Conservation (phyloP, 2,888 invertebrate species). For the Lasioglossum figueresi region DNA sequence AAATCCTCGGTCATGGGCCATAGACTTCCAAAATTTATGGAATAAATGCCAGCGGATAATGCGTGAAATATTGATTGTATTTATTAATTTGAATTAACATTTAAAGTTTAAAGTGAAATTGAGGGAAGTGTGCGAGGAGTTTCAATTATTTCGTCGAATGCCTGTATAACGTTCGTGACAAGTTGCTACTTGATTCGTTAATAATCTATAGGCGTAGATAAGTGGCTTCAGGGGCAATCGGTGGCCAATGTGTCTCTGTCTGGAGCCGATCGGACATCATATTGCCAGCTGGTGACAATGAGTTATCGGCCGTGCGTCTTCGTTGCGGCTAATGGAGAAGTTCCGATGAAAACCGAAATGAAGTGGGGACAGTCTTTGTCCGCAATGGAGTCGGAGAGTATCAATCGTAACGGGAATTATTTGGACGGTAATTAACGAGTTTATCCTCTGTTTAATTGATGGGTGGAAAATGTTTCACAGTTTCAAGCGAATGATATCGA, state of each 20-base stretch:
- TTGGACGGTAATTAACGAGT: constrained; percentile 47
- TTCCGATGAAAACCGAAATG: constrained; percentile 29
- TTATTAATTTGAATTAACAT: neutral
- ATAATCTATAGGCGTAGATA: constrained; percentile 2
- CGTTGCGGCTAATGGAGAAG: constrained; percentile 23
- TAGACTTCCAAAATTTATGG: too few relatives aligned
- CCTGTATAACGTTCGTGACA: neutral
- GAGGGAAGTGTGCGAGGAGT: neutral
- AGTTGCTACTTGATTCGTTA: neutral
- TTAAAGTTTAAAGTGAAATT: neutral
- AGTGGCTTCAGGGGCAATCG: constrained; percentile 27
- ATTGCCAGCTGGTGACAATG: constrained; percentile 1
- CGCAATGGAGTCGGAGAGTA: constrained; percentile 33
- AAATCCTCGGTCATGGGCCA: too few relatives aligned
- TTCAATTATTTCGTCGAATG: neutral
- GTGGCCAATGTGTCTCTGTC: constrained; percentile 12
- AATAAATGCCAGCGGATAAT: too few relatives aligned
- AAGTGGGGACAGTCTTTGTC: constrained; percentile 24
- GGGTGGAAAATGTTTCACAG: constrained; percentile 31
- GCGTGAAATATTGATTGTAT: neutral
- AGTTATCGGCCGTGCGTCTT: constrained; percentile 2
- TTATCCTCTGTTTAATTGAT: constrained; percentile 38
- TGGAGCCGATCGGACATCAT: neutral
- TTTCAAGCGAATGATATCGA: constrained; percentile 19
- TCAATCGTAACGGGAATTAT: constrained; percentile 50